These are phyloP conservation scores for Drosophila engyochracea DNA, from an alignment of 2,888 invertebrate genomes.

Conservation along the genomic window DNA sequence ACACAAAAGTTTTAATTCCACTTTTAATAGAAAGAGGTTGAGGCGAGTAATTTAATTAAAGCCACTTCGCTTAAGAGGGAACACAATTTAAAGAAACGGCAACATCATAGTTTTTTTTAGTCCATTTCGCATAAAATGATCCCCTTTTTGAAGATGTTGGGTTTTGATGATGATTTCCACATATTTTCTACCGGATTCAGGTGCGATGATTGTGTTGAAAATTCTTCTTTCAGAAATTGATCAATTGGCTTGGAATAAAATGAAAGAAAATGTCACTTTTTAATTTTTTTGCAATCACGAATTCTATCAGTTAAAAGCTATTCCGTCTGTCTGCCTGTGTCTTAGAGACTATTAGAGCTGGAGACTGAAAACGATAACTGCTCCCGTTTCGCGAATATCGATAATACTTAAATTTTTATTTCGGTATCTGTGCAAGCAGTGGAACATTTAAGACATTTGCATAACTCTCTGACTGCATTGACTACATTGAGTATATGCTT, in stretches of 20 bases:
- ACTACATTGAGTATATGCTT: too few species aligned
- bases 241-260: not conserved
- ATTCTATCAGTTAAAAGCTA: not conserved
- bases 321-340: too few species aligned
- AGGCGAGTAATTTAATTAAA: not conserved
- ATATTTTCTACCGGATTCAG: not conserved
- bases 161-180: not conserved
- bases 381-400: not conserved
- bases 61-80: not conserved
- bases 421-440: too few species aligned
- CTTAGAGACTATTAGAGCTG: too few species aligned
- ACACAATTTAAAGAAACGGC: not conserved
- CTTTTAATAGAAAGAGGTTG: not conserved
- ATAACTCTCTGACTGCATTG: not conserved
- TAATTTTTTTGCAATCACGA: not conserved
- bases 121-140: not conserved
- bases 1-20: not conserved
- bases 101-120: not conserved
- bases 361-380: not conserved
- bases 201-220: not conserved
- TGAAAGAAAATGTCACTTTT: too few species aligned
- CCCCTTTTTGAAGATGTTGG: not conserved
- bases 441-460: too few species aligned
- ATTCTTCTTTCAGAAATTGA: not conserved
- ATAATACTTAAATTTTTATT: not conserved